Evolutionary conservation across 1,140 invertebrate species (phyloP).

Genomic region (Drosophila biarmipes): DNA sequence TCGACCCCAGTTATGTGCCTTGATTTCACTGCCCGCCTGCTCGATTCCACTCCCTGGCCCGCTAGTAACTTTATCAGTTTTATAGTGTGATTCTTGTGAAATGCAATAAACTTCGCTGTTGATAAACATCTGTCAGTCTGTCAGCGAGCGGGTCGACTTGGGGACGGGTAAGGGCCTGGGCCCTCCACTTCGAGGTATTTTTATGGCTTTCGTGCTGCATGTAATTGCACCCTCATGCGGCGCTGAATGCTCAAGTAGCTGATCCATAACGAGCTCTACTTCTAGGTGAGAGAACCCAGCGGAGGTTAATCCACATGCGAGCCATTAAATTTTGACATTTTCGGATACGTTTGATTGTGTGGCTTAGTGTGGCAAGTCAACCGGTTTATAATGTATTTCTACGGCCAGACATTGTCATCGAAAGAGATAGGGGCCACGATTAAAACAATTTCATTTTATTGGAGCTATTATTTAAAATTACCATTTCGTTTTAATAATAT

Average conservation of each 20-base stretch:
- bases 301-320: constrained; percentile 29
- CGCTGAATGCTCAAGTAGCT: constrained; percentile 56
- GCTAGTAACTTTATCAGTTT: constrained; percentile 64
- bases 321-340: constrained; percentile 10
- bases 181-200: constrained; percentile 19
- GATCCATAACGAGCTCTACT: constrained; percentile 37
- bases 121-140: constrained; percentile 73
- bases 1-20: constrained; percentile 30
- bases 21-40: constrained; percentile 24
- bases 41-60: constrained; percentile 11
- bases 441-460: neutral
- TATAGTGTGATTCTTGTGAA: constrained; percentile 74
- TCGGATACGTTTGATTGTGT: constrained; percentile 7
- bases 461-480: neutral
- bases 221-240: constrained; percentile 61
- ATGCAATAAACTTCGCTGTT: constrained; percentile 67
- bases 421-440: neutral
- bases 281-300: constrained; percentile 13
- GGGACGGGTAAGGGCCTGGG: constrained; percentile 9
- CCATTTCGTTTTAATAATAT: no score
- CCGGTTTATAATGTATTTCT: neutral
- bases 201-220: constrained; percentile 69
- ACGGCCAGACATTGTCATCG: neutral
- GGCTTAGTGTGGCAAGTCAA: neutral
- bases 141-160: constrained; percentile 22